Conservation (phyloP, 2,797 vertebrate species). For the Silurus aristotelis region DNA sequence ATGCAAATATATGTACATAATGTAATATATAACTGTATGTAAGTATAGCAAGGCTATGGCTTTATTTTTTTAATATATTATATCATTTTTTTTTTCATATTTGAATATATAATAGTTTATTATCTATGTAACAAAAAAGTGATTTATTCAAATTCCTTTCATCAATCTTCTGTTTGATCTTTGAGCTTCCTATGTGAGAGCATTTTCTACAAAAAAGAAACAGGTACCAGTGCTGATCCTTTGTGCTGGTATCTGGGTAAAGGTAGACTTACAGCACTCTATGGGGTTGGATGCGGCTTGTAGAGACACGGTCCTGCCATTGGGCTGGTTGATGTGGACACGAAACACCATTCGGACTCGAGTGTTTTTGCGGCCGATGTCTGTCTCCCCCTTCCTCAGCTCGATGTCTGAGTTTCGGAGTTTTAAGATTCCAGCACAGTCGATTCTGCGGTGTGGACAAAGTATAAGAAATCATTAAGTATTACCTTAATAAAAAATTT, state of each 20-base stretch:
- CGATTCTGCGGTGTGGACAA: conserved; percentile 77
- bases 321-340: conserved; percentile 91
- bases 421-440: conserved; percentile 95
- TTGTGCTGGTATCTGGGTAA: conserved; percentile 38
- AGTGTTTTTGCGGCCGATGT: conserved; percentile 95
- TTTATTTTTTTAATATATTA: too few relatives aligned
- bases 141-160: too few relatives aligned
- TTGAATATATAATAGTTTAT: too few relatives aligned
- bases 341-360: conserved; percentile 93
- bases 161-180: too few relatives aligned
- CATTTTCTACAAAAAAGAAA: conserved; percentile 37
- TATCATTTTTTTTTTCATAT: too few relatives aligned
- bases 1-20: too few relatives aligned
- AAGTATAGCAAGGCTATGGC: too few relatives aligned
- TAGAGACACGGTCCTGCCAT: conserved; percentile 87
- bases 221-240: too few relatives aligned
- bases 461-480: neutral
- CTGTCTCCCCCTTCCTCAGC: conserved; percentile 94
- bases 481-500: conserved; percentile 10
- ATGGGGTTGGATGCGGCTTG: conserved; percentile 92
- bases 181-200: conserved; percentile 50
- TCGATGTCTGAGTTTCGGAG: conserved; percentile 96
- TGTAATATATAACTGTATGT: too few relatives aligned
- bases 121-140: too few relatives aligned
- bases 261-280: conserved; percentile 90